Evolutionary conservation across 1,140 invertebrate species (phyloP), one percentile per base, ranked within the genome.

Genomic region (Drosophila guanche): DNA sequence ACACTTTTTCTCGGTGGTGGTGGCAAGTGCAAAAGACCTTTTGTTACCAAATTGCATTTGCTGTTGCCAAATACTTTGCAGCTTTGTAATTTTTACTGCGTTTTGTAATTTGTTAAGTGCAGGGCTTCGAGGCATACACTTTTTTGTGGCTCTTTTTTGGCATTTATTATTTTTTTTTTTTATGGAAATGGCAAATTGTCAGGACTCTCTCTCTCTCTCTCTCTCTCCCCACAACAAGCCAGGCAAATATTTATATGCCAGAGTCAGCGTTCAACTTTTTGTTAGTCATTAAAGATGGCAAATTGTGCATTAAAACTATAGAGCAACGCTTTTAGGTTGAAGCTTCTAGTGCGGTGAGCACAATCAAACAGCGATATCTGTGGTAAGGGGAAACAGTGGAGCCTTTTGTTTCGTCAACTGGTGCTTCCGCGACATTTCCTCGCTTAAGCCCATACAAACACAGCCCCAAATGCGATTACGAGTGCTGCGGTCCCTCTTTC

Each of bases 21-120:
- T 4, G 29, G 29, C 29, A 33, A 33, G 59, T 66, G 76, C 52
- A 65, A 74, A 80, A 76, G 56, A 65, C 69, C 33, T 83, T 83
- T 74, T 83, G 79, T 70, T 77, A 61, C 79, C 23, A 69, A 79
- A 79, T 70, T 75, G 62, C 76, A 80, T 70, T 80, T 71, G 56
- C 50, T 71, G 71, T 65, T 71, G 60, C 57, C 63, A 77, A 81
- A 77, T 80, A 81, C 77, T 88, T 78, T 77, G 61, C 83, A 85
- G 81, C 75, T 37, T 85, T 81, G 81, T 86, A 88, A 85, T 85
- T 85, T 85, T 77, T 81, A 81, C 81, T 70, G 81, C 58, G 47
- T 48, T 37, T 37, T 86, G 77, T 76, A 86, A 85, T 85, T 85
- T 86, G 81, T 86, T 66, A 86, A 88, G 77, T 86, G 78, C 77